These are phyloP conservation scores for Acrobasis repandana DNA, from an alignment of 2,888 invertebrate species.

Conservation along the genomic window DNA sequence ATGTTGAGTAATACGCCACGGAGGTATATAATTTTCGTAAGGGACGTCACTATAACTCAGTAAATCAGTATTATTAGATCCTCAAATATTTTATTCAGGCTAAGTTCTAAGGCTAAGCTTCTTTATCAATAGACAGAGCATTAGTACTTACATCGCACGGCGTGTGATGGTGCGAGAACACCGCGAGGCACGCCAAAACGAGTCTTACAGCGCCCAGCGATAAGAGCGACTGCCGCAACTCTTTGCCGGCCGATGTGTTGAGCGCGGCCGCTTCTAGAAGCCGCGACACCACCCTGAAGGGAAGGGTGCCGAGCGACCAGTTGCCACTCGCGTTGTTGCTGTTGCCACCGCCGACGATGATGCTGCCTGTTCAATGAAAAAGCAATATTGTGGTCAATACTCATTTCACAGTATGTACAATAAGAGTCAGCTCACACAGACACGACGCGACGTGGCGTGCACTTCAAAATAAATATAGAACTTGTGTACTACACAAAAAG, in stretches of 20 bases:
- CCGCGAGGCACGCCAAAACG: slow-evolving; percentile 92
- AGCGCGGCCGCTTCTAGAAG: slow-evolving; percentile 90
- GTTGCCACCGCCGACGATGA: slow-evolving; percentile 53
- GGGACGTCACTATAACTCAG: too few species aligned
- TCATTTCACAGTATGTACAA: not conserved
- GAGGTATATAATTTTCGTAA: too few species aligned
- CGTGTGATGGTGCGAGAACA: slow-evolving; percentile 92
- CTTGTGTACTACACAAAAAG: too few species aligned
- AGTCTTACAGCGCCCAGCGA: slow-evolving; percentile 93
- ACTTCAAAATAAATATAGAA: too few species aligned
- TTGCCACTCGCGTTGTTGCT: slow-evolving; percentile 37
- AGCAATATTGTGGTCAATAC: not conserved
- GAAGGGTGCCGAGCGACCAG: slow-evolving; percentile 83
- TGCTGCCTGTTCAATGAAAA: slow-evolving; percentile 53
- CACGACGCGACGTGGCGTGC: too few species aligned
- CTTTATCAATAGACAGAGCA: too few species aligned
- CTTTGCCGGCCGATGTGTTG: slow-evolving; percentile 89
- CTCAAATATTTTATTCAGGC: too few species aligned
- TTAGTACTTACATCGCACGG: slow-evolving; percentile 57
- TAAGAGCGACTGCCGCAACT: slow-evolving; percentile 89
- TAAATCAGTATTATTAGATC: too few species aligned
- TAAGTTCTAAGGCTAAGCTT: too few species aligned
- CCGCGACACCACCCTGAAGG: slow-evolving; percentile 90
- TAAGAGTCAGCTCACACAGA: too few species aligned
- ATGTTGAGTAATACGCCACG: too few species aligned